These are phyloP conservation scores for Timema podura DNA, from an alignment of 2,888 invertebrate species.

Conservation along the genomic window DNA sequence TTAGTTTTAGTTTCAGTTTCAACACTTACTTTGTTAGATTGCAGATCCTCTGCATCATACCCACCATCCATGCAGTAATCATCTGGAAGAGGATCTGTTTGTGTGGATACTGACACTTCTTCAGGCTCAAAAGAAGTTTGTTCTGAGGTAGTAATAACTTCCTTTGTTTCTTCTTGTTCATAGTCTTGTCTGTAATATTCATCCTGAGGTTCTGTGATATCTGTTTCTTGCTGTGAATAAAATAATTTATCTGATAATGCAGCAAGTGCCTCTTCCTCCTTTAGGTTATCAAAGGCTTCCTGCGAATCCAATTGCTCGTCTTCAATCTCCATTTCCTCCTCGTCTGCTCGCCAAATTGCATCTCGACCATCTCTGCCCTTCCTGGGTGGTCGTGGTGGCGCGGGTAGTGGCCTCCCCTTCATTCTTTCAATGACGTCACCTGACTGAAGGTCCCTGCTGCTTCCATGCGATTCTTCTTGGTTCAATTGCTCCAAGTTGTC, in stretches of 20 bases:
- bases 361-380: conserved; percentile 43
- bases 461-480: conserved; percentile 36
- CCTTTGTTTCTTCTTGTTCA: conserved; percentile 22
- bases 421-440: conserved; percentile 76
- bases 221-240: conserved; percentile 15
- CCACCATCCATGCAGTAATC: conserved; percentile 62
- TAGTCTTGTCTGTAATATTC: conserved; percentile 29
- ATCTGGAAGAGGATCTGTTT: conserved; percentile 80
- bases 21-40: neutral
- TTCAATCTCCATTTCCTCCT: conserved; percentile 33
- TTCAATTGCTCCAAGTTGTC: conserved; percentile 19
- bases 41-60: conserved; percentile 19
- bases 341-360: conserved; percentile 33
- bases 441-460: conserved; percentile 58
- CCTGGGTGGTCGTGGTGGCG: conserved; percentile 80
- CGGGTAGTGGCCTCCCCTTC: conserved; percentile 79
- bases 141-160: conserved; percentile 20
- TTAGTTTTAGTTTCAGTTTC: conserved; percentile 25
- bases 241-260: conserved; percentile 28
- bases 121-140: conserved; percentile 28
- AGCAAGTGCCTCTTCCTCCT: conserved; percentile 27
- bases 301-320: no score
- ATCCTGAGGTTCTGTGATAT: conserved; percentile 19
- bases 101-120: conserved; percentile 75
- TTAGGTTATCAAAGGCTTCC: conserved; percentile 15